A percentile compares a stretch with the other conserved stretches of the same genome.
Conservation (phyloP, 2,113 vertebrate genomes). For the Amphiprion percula region DNA sequence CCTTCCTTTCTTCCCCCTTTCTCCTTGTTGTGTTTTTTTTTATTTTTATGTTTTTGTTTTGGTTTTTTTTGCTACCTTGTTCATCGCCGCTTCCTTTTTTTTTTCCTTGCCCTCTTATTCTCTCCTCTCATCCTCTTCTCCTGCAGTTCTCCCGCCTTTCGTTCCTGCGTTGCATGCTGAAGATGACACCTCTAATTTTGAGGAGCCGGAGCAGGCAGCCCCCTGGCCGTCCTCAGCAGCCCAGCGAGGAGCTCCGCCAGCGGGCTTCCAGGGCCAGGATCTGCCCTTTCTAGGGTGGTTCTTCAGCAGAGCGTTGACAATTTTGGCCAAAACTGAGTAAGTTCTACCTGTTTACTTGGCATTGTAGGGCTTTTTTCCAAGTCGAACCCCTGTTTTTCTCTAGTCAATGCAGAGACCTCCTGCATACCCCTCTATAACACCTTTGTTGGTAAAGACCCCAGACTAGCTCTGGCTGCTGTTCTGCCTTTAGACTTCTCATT, state of each 20-base stretch:
- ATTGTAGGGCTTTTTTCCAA: slow-evolving; percentile 22
- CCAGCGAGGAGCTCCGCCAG: slow-evolving; percentile 89
- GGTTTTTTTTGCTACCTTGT: slow-evolving; percentile 51
- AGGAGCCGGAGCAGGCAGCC: slow-evolving; percentile 95
- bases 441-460: slow-evolving; percentile 53
- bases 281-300: slow-evolving; percentile 99
- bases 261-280: slow-evolving; percentile 93
- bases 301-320: slow-evolving; percentile 92
- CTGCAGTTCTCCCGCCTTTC: slow-evolving; percentile 94
- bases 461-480: slow-evolving; percentile 61
- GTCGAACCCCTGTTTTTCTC: slow-evolving; percentile 6
- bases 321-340: slow-evolving; percentile 95
- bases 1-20: slow-evolving; percentile 72
- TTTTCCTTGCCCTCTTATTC: slow-evolving; percentile 43
- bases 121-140: slow-evolving; percentile 73
- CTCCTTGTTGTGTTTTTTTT: slow-evolving; percentile 65
- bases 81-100: slow-evolving; percentile 34
- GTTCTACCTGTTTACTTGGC: slow-evolving; percentile 82
- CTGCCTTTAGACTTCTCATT: slow-evolving; percentile 48
- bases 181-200: slow-evolving; percentile 99
- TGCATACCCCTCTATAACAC: slow-evolving; percentile 47
- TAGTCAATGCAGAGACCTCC: slow-evolving; percentile 28
- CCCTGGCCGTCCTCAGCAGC: slow-evolving; percentile 88
- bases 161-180: slow-evolving; percentile 96
- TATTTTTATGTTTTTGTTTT: neutral